phyloP scores from a whole-genome alignment of 2,113 vertebrate species.

The Proterorhinus semilunaris region DNA sequence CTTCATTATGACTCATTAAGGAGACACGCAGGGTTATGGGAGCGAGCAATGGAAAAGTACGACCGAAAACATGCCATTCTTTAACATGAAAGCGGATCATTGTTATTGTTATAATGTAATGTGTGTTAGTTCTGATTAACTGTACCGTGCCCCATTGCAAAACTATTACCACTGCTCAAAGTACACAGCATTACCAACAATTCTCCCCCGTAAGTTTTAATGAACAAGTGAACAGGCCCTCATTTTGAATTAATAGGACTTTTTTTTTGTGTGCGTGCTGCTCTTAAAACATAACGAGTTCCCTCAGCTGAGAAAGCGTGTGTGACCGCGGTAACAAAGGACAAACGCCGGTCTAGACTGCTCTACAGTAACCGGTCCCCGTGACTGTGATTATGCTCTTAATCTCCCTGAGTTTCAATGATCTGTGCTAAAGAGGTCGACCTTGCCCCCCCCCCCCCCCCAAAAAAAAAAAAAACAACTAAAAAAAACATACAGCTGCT shows the following conservation, averaged over 20 bases:
- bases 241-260: conserved; percentile 4
- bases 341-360: conserved; percentile 50
- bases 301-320: conserved; percentile 9
- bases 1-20: conserved; percentile 7
- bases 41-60: not conserved
- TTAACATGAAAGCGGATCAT: not conserved
- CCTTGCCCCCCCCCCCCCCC: conserved; percentile 8
- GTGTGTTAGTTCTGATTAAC: conserved; percentile 1
- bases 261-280: not conserved
- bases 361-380: conserved; percentile 38
- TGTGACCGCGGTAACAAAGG: conserved; percentile 42
- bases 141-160: not conserved
- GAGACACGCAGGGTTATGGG: not conserved
- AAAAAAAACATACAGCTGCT: conserved; percentile 7
- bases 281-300: conserved; percentile 30
- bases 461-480: too few relatives aligned
- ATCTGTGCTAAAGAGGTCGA: conserved; percentile 42
- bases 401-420: conserved; percentile 50
- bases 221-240: not conserved
- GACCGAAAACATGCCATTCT: not conserved
- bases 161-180: not conserved
- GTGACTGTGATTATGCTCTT: conserved; percentile 53
- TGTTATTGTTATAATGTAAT: not conserved
- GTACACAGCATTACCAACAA: not conserved
- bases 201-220: not conserved